Evolutionary conservation across 2,113 vertebrate genomes (phyloP).

Genomic region (Nettapus auritus): DNA sequence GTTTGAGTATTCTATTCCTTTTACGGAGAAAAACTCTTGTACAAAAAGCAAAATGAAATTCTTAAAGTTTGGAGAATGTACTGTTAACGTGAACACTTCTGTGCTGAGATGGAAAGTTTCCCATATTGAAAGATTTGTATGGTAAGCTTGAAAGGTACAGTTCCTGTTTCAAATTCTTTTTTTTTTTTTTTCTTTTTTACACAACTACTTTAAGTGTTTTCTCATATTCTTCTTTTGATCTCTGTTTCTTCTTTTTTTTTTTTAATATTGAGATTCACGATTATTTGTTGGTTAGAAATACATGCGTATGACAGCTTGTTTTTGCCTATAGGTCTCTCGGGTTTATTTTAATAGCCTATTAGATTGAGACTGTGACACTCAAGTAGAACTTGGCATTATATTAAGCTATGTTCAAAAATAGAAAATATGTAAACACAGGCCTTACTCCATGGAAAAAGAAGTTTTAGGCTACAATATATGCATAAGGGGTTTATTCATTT

Average conservation of each 20-base stretch:
- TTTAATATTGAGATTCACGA: slow-evolving; percentile 5
- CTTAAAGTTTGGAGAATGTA: slow-evolving; percentile 32
- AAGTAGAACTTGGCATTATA: slow-evolving; percentile 58
- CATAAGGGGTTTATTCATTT: slow-evolving; percentile 60
- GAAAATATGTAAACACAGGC: slow-evolving; percentile 68
- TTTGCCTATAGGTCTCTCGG: slow-evolving; percentile 20
- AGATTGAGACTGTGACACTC: slow-evolving; percentile 46
- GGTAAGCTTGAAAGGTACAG: slow-evolving; percentile 7
- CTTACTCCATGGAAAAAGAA: slow-evolving; percentile 52
- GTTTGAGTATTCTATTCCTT: not conserved
- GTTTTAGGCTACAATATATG: slow-evolving; percentile 65
- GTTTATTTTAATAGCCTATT: slow-evolving; percentile 46
- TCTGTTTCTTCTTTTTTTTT: not conserved
- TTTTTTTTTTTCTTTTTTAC: not conserved
- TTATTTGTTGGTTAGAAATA: slow-evolving; percentile 49
- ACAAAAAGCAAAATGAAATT: not conserved
- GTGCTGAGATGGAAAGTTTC: slow-evolving; percentile 20
- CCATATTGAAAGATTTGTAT: not conserved
- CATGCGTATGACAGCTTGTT: slow-evolving; percentile 25
- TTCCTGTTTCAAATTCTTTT: slow-evolving; percentile 52
- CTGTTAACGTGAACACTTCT: not conserved
- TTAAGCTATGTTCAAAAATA: slow-evolving; percentile 58
- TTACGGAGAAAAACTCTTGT: not conserved
- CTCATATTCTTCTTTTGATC: not conserved
- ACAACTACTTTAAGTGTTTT: slow-evolving; percentile 38